phyloP scores from a whole-genome alignment of 2,113 vertebrate species.

The Paramormyrops kingsleyae region DNA sequence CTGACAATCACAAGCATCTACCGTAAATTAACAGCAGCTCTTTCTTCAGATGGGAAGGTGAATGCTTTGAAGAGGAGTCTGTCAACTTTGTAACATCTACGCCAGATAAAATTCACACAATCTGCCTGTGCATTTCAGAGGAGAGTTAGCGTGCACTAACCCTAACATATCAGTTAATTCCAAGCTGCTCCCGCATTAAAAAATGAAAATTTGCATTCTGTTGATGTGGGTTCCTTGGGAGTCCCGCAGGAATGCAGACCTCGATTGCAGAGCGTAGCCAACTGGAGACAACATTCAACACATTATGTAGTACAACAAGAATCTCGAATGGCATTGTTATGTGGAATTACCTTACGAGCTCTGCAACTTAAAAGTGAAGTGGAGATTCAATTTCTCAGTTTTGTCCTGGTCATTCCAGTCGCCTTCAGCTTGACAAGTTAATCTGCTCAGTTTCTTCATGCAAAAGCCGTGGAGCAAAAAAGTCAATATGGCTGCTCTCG shows the following conservation, averaged over 20 bases:
- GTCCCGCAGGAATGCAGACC: neutral
- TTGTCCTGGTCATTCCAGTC: neutral
- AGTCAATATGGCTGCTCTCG: neutral
- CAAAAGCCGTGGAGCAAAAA: neutral
- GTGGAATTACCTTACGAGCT: neutral
- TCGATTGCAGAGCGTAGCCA: neutral
- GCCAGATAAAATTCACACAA: neutral
- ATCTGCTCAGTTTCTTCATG: neutral
- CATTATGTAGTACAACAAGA: neutral
- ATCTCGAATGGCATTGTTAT: neutral
- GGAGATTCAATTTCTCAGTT: neutral
- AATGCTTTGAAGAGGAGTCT: neutral
- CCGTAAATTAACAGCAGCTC: neutral
- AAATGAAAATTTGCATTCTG: neutral
- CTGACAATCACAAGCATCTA: neutral
- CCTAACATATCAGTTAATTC: neutral
- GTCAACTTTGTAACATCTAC: neutral
- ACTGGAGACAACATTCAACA: neutral
- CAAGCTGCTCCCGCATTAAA: neutral
- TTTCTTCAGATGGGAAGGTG: neutral
- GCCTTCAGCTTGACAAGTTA: neutral
- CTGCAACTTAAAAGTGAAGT: neutral
- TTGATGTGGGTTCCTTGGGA: neutral
- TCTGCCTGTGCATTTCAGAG: neutral
- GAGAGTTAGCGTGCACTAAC: no score